Conservation (phyloP, 2,888 invertebrate genomes). For the Cantharis lateralis region DNA sequence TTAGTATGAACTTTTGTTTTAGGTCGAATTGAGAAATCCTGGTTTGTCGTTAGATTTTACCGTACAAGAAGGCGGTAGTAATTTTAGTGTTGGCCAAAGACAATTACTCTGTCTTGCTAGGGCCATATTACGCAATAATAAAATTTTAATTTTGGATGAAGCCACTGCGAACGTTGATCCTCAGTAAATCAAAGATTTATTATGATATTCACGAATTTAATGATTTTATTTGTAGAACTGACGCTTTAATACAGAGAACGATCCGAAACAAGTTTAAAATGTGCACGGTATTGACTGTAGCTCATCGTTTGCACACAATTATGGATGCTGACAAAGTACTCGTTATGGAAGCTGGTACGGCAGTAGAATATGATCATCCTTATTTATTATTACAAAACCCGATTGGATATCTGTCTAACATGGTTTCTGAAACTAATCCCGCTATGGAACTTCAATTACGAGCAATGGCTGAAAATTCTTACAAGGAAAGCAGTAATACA, state of each 20-base stretch:
- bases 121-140: constrained; percentile 79
- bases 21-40: constrained; percentile 76
- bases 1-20: neutral
- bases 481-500: neutral
- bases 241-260: constrained; percentile 75
- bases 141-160: constrained; percentile 83
- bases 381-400: constrained; percentile 65
- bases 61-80: constrained; percentile 77
- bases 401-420: constrained; percentile 64
- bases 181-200: constrained; percentile 57
- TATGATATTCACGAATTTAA: neutral
- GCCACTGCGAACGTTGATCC: constrained; percentile 91
- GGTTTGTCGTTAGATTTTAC: constrained; percentile 66
- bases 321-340: constrained; percentile 82
- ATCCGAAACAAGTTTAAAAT: constrained; percentile 67
- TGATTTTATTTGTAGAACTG: constrained; percentile 63
- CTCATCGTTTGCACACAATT: constrained; percentile 78
- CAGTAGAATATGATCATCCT: constrained; percentile 79
- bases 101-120: constrained; percentile 86
- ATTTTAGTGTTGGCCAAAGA: constrained; percentile 86
- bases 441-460: constrained; percentile 41
- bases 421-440: constrained; percentile 71
- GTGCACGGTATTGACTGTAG: constrained; percentile 80
- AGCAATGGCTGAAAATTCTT: constrained; percentile 32
- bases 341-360: constrained; percentile 76